Evolutionary conservation across 2,113 vertebrate species (phyloP).

Genomic region (Rhea americana): DNA sequence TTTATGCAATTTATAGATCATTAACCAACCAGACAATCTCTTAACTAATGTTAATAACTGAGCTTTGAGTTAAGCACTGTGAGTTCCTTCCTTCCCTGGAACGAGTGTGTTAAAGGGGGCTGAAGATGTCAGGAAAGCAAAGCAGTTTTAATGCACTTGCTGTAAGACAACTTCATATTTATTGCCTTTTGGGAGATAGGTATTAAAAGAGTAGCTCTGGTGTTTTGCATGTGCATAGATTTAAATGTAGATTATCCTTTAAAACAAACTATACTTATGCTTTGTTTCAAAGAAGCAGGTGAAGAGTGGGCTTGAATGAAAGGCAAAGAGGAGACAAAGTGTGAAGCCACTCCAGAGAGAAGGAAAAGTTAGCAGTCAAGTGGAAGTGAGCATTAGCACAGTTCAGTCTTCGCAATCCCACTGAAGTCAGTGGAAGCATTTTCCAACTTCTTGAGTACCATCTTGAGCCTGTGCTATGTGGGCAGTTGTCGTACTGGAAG

Average conservation of each 20-base stretch:
- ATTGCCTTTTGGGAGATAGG: background rate
- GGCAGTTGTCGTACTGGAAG: background rate
- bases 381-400: rapidly evolving
- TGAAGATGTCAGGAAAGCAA: background rate
- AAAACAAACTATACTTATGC: background rate
- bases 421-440: background rate
- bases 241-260: background rate
- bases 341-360: background rate
- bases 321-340: background rate
- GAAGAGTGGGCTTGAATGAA: background rate
- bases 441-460: background rate
- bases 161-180: background rate
- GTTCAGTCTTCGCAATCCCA: background rate
- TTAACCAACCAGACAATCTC: background rate
- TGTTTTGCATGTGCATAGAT: background rate
- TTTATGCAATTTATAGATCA: background rate
- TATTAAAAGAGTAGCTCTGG: background rate
- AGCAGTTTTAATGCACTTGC: background rate
- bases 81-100: background rate
- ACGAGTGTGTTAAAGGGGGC: background rate
- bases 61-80: background rate
- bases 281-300: background rate
- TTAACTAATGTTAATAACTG: background rate
- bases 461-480: background rate
- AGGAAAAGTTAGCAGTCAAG: rapidly evolving